These are phyloP conservation scores for Hyposoter dolosus DNA, from an alignment of 2,888 invertebrate genomes.

Conservation along the genomic window DNA sequence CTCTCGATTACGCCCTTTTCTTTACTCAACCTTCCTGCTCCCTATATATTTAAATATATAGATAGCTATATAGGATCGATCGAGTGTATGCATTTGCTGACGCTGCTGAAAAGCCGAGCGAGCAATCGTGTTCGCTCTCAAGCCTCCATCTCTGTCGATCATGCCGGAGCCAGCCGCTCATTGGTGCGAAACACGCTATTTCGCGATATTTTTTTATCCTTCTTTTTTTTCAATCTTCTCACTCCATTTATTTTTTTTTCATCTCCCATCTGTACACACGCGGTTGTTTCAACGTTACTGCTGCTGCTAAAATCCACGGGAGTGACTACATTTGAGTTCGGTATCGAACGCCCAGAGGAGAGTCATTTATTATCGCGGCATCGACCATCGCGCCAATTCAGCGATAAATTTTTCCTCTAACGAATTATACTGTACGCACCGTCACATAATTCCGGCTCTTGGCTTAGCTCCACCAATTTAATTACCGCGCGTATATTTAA, in stretches of 20 bases:
- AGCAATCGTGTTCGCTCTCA: slow-evolving; percentile 60
- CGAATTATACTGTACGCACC: neutral
- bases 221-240: neutral
- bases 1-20: slow-evolving; percentile 36
- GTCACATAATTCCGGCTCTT: neutral
- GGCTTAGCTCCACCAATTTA: neutral
- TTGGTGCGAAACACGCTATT: slow-evolving; percentile 53
- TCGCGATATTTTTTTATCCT: slow-evolving; percentile 23
- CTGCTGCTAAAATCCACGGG: slow-evolving; percentile 7
- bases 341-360: slow-evolving; percentile 11
- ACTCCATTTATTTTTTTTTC: neutral
- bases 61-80: slow-evolving; percentile 7
- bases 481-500: neutral
- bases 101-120: slow-evolving; percentile 56
- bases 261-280: neutral
- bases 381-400: neutral
- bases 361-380: slow-evolving; percentile 33
- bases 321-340: neutral
- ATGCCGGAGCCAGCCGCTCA: neutral
- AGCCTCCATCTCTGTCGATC: slow-evolving; percentile 24
- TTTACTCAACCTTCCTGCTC: neutral
- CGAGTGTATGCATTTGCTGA: slow-evolving; percentile 35
- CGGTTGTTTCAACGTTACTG: slow-evolving; percentile 21
- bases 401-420: slow-evolving; percentile 4
- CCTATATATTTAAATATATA: neutral